Base-by-base conservation (phyloP, 2,113 vertebrate genomes). In the Capricornis sumatraensis region DNA sequence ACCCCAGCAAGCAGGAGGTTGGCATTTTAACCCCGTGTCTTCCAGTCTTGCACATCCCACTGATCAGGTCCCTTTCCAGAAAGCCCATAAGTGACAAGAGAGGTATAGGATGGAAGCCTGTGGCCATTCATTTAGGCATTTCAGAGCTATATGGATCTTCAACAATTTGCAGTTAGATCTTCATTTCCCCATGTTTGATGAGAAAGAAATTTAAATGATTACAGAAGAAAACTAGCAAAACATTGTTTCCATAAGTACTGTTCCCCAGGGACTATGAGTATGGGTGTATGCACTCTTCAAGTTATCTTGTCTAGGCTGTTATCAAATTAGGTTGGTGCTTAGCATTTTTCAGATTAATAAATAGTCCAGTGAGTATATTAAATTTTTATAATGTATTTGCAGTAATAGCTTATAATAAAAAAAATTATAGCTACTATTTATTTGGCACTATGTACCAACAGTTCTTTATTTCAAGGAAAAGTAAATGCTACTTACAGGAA, bases 321-420 rank as follows among this genome's bases (percentile, higher is more conserved):
- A n/a, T 96, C 88, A 62, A 23, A 60, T 82, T 58, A 53, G 27
- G 82, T 19, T 83, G 79, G 28, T 88, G 40, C 45, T 87, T 87
- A 83, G 60, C 94, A 47, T 64, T 97, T 87, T 93, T 87, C 53
- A 96, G 36, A n/a, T 85, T 81, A 81, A 76, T 90, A 79, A 96
- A 14, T 86, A 90, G 40, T 16, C 52, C 57, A 62, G n/a, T 60
- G 43, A 81, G 4, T 82, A 47, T 87, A 52, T 90, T 55, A 53
- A 30, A 33, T 43, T 58, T 97, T 95, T 55, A 58, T 90, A 43
- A 58, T 19, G 11, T 40, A 62, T 89, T 57, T 93, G 11, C 11
- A 58, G 36, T 71, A 64, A 74, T 45, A 91, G 25, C 71, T 58
- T 81, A 71, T 81, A 85, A 64, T 76, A 86, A 83, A 95, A 95